Evolutionary conservation across 2,113 vertebrate species (phyloP).

Genomic region (Porphyrio hochstetteri): DNA sequence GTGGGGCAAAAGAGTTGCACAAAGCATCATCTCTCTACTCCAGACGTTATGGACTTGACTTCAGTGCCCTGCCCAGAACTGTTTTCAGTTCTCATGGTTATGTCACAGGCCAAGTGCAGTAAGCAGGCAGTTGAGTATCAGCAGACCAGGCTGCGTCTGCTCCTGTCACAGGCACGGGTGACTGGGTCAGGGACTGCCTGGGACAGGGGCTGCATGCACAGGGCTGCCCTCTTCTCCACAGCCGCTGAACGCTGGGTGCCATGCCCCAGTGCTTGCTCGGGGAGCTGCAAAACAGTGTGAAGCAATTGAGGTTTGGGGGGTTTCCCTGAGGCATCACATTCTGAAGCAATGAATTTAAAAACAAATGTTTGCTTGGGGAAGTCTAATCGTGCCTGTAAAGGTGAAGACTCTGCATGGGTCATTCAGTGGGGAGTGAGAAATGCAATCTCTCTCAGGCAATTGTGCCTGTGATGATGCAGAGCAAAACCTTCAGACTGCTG

Average conservation of each 20-base stretch:
- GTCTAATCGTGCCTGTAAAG: neutral
- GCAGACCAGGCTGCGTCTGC: neutral
- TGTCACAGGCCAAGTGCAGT: neutral
- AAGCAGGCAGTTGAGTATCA: neutral
- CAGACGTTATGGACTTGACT: neutral
- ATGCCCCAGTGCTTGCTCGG: neutral
- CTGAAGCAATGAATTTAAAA: neutral
- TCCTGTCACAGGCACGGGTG: neutral
- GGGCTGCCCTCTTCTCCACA: neutral
- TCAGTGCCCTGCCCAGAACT: neutral
- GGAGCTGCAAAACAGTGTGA: neutral
- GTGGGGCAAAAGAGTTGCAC: neutral
- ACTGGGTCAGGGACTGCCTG: neutral
- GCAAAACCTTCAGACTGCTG: neutral
- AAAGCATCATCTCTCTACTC: neutral
- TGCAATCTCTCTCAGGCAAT: neutral
- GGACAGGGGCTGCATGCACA: neutral
- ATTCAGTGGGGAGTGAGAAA: neutral
- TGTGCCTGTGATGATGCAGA: neutral
- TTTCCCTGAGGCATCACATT: neutral
- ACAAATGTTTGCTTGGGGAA: neutral
- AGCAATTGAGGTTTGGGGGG: neutral
- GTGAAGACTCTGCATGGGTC: neutral
- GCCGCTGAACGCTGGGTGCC: rapidly evolving
- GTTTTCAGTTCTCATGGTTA: neutral